Evolutionary conservation across 2,113 vertebrate species (phyloP).

Genomic region (Uropsilus gracilis): DNA sequence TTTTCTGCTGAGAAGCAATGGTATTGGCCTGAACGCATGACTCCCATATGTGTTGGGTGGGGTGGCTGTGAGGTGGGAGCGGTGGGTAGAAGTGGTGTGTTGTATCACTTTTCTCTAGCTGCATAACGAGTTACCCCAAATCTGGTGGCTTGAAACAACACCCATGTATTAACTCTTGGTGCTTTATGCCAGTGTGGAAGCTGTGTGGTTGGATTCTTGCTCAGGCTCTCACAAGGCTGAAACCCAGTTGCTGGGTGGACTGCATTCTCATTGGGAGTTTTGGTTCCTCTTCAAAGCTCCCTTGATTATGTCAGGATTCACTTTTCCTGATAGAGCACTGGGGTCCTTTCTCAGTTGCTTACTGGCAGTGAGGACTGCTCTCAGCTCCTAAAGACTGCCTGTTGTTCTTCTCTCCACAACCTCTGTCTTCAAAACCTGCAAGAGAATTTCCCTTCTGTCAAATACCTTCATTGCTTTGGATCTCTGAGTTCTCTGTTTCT

Average conservation of each 20-base stretch:
- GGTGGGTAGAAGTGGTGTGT: too few species aligned
- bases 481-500: not conserved
- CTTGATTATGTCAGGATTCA: not conserved
- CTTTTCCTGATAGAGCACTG: not conserved
- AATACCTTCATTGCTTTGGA: not conserved
- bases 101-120: not conserved
- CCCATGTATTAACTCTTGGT: not conserved
- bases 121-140: too few species aligned
- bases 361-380: not conserved
- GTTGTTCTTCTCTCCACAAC: not conserved
- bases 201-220: not conserved
- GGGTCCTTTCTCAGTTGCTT: not conserved
- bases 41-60: not conserved
- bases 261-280: not conserved
- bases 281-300: not conserved
- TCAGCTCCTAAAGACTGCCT: not conserved
- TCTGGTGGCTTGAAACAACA: not conserved
- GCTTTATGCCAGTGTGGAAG: not conserved
- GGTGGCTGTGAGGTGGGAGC: not conserved
- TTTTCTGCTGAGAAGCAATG: constrained; percentile 96
- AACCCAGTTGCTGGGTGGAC: not conserved
- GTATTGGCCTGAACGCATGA: constrained; percentile 84
- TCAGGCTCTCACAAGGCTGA: not conserved
- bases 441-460: not conserved
- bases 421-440: not conserved